Conservation (phyloP, 1,140 invertebrate genomes). For the Cyclina sinensis region DNA sequence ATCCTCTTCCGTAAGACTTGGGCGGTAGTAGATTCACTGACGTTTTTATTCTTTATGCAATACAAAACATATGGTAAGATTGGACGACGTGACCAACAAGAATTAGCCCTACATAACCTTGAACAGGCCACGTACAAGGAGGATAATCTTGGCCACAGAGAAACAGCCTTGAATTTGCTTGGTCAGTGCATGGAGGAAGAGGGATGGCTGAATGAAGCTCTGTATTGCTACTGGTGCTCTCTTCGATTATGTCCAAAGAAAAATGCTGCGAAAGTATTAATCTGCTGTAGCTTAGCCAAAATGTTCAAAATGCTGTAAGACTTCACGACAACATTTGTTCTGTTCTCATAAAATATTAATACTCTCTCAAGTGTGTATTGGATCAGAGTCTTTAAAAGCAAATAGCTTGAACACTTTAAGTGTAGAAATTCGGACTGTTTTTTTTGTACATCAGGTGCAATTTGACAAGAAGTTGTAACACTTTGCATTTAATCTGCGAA, state of each 20-base stretch:
- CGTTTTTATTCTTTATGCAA: background rate
- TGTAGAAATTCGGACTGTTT: too few species aligned
- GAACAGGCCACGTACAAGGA: background rate
- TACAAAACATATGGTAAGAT: background rate
- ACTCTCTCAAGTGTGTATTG: too few species aligned
- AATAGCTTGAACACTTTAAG: too few species aligned
- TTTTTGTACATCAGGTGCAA: too few species aligned
- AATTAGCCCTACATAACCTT: background rate
- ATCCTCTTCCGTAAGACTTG: background rate
- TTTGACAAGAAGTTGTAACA: too few species aligned
- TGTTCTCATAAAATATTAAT: too few species aligned
- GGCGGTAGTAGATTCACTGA: slow-evolving; percentile 7
- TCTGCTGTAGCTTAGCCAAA: background rate
- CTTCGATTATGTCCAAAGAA: too few species aligned
- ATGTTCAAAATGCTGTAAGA: background rate
- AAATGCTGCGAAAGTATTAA: background rate
- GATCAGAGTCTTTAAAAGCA: too few species aligned
- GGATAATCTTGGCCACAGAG: background rate
- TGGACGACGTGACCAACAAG: background rate
- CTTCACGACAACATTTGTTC: too few species aligned
- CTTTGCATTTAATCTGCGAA: too few species aligned
- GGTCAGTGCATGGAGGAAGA: background rate
- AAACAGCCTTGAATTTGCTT: background rate
- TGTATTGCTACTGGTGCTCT: background rate
- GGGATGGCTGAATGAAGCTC: background rate